These are phyloP conservation scores for Etheostoma nigrum DNA, from an alignment of 2,797 vertebrate species.

Conservation along the genomic window DNA sequence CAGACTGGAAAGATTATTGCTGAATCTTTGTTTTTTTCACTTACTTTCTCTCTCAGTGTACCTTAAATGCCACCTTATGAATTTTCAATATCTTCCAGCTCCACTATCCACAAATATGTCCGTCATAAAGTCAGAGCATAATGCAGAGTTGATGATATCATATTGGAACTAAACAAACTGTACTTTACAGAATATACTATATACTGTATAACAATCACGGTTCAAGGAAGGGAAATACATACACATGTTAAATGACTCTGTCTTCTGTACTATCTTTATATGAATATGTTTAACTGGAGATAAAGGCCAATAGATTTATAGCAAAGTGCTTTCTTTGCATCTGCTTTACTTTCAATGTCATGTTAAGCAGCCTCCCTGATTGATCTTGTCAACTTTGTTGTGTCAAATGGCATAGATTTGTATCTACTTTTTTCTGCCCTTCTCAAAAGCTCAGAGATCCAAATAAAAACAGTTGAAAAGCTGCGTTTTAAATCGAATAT, in stretches of 20 bases:
- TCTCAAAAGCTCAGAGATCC: conserved; percentile 48
- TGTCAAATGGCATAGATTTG: conserved; percentile 11
- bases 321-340: conserved; percentile 12
- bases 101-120: not conserved
- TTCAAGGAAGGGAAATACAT: not conserved
- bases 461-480: conserved; percentile 53
- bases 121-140: not conserved
- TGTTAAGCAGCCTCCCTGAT: conserved; percentile 23
- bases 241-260: not conserved
- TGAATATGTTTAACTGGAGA: not conserved
- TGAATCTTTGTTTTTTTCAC: conserved; percentile 7
- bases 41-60: conserved; percentile 1
- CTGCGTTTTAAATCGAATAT: conserved; percentile 49
- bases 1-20: not conserved
- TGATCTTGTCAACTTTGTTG: conserved; percentile 35
- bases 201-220: not conserved
- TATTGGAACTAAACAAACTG: conserved; percentile 3
- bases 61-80: not conserved
- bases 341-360: conserved; percentile 27
- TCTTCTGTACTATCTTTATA: not conserved
- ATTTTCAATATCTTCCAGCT: conserved; percentile 1
- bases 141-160: conserved; percentile 3
- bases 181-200: no score
- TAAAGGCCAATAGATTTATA: not conserved
- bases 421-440: conserved; percentile 27